Base-by-base conservation (phyloP, 2,113 vertebrate genomes). In the Sander vitreus region DNA sequence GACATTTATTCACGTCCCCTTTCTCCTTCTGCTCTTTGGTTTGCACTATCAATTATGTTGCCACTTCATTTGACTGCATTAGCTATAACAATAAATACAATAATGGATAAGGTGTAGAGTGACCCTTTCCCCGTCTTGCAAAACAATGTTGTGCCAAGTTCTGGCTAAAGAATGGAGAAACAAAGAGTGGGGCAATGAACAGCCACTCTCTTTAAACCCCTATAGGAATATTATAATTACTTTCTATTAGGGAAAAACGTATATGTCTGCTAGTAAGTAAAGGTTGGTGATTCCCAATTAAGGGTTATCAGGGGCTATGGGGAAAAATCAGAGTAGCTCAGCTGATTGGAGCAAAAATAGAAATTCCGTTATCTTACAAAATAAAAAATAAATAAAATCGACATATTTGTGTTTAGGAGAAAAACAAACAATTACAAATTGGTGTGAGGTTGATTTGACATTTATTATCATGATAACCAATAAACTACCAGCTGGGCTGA, bases 21-120 rank as follows among this genome's bases (percentile, higher is more conserved):
- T 76, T 43, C 16, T 69, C 23, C 68, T 53, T 62, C 55, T 39
- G 70, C 50, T 53, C 8, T 67, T 50, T 53, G 64, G 48, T 71
- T 70, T 55, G 27, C 60, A 21, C 12, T 14, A 58, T 63, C 48
- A 78, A 75, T 73, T 73, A 2, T 36, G 36, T 13, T 0, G 2
- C 27, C 43, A 25, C 21, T 14, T 84, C 60, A 57, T 76, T 70
- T 60, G 48, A 55, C 55, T 77, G 76, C 72, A 57, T 58, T 51
- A 53, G 47, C 55, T 58, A 64, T 50, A 59, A 25, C 50, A 76
- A 54, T 63, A 47, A 75, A 71, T 47, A 30, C 53, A 66, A 36
- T 76, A 23, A 62, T 43, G 48, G 33, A 75, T 25, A 47, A 57
- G 58, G 59, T 25, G 2, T 1, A 43, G n/a, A 43, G 50, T 19